These are phyloP conservation scores for Sebastes nivosus DNA, from an alignment of 2,797 vertebrate species.

Conservation along the genomic window DNA sequence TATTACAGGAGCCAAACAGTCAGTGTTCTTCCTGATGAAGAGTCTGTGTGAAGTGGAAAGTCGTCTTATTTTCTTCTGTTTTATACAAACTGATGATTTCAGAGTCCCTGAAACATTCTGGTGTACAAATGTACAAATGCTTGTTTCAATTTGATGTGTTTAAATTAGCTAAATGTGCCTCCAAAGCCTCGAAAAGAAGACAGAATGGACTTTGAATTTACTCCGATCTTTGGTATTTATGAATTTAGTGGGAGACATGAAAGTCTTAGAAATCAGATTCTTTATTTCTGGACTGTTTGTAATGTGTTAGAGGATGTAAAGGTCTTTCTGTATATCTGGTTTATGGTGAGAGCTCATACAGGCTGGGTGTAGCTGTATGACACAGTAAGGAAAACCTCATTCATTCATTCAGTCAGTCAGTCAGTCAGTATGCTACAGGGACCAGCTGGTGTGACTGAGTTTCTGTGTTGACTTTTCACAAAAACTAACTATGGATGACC, in stretches of 20 bases:
- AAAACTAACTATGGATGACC: neutral
- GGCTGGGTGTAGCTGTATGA: neutral
- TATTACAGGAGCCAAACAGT: neutral
- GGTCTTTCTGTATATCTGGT: neutral
- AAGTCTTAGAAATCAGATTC: neutral
- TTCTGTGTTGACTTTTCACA: neutral
- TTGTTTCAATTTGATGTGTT: neutral
- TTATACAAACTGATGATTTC: neutral
- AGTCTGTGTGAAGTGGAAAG: neutral
- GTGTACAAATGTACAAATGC: neutral
- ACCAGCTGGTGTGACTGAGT: neutral
- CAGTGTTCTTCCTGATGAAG: neutral
- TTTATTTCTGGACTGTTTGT: neutral
- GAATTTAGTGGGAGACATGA: neutral
- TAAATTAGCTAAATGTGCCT: neutral
- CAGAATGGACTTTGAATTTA: neutral
- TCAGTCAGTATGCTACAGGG: neutral
- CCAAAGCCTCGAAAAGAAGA: neutral
- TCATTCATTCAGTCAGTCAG: neutral
- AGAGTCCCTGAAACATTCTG: neutral
- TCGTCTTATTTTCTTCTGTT: neutral
- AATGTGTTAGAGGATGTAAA: neutral
- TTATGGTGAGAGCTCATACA: neutral
- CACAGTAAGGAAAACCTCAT: neutral
- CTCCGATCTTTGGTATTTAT: neutral